Conservation (phyloP, 2,797 vertebrate genomes). For the Pipistrellus nathusii region DNA sequence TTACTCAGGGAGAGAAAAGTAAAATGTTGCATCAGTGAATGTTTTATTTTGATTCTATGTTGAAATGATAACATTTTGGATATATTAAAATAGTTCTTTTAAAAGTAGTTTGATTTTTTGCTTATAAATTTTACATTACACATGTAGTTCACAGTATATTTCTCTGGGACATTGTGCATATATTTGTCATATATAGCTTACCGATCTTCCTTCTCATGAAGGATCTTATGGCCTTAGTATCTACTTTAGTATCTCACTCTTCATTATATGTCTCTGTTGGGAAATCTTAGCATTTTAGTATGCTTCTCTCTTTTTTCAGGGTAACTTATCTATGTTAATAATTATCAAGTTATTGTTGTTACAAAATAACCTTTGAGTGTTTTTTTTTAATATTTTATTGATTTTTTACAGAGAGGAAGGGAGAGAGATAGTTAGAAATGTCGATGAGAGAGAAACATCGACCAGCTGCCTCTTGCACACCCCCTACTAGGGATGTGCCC, state of each 20-base stretch:
- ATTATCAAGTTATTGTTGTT: neutral
- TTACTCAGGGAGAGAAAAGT: neutral
- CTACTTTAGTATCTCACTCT: neutral
- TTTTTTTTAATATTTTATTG: too few relatives aligned
- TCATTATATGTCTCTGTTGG: neutral
- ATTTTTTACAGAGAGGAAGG: too few relatives aligned
- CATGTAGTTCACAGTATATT: neutral
- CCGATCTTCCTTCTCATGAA: neutral
- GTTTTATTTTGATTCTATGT: neutral
- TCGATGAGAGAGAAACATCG: too few relatives aligned
- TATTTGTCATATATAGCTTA: neutral
- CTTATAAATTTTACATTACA: neutral
- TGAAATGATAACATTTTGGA: neutral
- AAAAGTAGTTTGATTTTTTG: neutral
- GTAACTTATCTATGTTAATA: neutral
- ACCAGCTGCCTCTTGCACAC: too few relatives aligned
- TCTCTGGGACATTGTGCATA: neutral
- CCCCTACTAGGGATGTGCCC: too few relatives aligned
- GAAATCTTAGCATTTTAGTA: neutral
- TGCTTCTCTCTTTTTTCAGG: neutral
- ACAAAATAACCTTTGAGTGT: neutral
- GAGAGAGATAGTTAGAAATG: too few relatives aligned
- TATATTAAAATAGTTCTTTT: neutral
- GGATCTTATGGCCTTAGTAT: neutral
- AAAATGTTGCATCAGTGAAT: neutral